phyloP scores from a whole-genome alignment of 2,797 vertebrate species.

The Takifugu rubripes region DNA sequence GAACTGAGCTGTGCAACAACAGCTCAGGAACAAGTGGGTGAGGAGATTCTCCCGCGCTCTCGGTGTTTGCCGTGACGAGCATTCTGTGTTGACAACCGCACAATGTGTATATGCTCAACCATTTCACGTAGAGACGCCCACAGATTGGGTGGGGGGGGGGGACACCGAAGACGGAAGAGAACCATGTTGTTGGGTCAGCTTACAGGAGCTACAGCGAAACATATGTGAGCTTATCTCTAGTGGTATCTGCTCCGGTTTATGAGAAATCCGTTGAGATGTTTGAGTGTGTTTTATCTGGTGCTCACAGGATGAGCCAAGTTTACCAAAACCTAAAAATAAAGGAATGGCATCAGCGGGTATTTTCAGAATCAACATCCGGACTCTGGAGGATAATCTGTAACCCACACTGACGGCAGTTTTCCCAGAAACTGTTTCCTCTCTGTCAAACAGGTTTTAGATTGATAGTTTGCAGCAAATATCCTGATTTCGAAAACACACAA shows the following conservation, averaged over 20 bases:
- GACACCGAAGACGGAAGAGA: no score
- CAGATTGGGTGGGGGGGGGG: slow-evolving; percentile 1
- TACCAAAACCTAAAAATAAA: neutral
- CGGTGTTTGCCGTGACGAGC: slow-evolving; percentile 52
- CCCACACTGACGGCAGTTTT: slow-evolving; percentile 19
- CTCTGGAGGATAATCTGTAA: slow-evolving; percentile 15
- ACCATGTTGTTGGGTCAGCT: neutral
- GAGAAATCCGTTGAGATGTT: neutral
- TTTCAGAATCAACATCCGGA: slow-evolving; percentile 16
- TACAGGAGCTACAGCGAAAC: neutral
- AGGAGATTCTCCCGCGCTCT: slow-evolving; percentile 29
- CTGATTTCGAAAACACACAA: no score
- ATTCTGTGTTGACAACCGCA: slow-evolving; percentile 44
- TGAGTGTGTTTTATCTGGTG: neutral
- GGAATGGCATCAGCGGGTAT: neutral
- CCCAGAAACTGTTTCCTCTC: neutral
- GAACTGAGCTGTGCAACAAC: slow-evolving; percentile 38
- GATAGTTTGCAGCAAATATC: slow-evolving; percentile 1
- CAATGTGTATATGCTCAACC: slow-evolving; percentile 36
- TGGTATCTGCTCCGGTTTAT: neutral
- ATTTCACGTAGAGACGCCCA: slow-evolving; percentile 32
- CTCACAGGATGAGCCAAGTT: no score
- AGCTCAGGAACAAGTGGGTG: slow-evolving; percentile 45
- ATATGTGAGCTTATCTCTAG: neutral
- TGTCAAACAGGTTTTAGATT: neutral